Conservation (phyloP, 2,888 invertebrate species). For the Sicus ferrugineus region DNA sequence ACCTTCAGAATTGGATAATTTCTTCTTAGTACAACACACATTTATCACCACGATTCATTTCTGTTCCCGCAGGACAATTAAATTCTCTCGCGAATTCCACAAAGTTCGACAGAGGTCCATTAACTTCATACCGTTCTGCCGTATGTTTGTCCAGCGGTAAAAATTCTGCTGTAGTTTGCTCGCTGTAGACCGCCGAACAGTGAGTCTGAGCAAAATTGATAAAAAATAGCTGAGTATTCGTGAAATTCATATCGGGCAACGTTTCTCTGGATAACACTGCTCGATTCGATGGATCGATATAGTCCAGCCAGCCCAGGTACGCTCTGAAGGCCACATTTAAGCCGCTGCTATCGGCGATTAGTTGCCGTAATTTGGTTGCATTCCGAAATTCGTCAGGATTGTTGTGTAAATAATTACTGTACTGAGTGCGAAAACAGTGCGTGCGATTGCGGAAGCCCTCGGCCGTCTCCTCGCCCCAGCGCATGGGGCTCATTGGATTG, state of each 20-base stretch:
- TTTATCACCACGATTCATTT: constrained; percentile 60
- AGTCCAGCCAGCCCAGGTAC: constrained; percentile 54
- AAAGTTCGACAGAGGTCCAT: constrained; percentile 53
- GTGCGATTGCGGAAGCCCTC: constrained; percentile 46
- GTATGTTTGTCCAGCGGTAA: constrained; percentile 53
- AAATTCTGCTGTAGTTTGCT: constrained; percentile 42
- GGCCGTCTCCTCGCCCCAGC: constrained; percentile 48
- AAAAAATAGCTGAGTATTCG: constrained; percentile 60
- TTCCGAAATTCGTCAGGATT: constrained; percentile 51
- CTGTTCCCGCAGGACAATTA: constrained; percentile 51
- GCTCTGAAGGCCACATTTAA: constrained; percentile 58
- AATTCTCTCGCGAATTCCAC: constrained; percentile 58
- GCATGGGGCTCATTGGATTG: constrained; percentile 46
- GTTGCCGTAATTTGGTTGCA: constrained; percentile 48
- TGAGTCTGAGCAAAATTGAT: constrained; percentile 58
- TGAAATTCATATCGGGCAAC: constrained; percentile 53
- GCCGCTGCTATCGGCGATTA: constrained; percentile 54
- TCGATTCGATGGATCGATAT: constrained; percentile 38
- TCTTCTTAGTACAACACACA: constrained; percentile 51
- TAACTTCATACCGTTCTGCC: constrained; percentile 51
- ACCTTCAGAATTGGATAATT: too few relatives aligned
- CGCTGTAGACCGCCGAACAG: constrained; percentile 47
- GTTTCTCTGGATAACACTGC: constrained; percentile 50
- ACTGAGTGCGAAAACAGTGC: constrained; percentile 54
- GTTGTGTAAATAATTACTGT: constrained; percentile 53